Percentiles rank a stretch among this genome's conserved stretches.
Conservation (phyloP, 2,797 vertebrate genomes). For the Pseudomugil gertrudae region DNA sequence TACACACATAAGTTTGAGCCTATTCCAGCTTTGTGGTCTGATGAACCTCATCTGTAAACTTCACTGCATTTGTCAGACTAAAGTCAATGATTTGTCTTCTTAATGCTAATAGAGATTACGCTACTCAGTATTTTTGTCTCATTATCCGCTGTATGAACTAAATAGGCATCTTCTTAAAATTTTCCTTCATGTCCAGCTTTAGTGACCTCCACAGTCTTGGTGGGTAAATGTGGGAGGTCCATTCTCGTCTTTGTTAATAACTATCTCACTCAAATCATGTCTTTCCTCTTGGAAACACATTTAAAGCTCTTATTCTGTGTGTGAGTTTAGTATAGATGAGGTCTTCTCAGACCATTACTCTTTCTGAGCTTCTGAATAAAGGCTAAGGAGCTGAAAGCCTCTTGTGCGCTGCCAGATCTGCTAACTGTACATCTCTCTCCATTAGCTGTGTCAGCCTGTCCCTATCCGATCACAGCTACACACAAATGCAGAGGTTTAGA, state of each 20-base stretch:
- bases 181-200: constrained; percentile 18
- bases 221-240: constrained; percentile 38
- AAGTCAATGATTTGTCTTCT: constrained; percentile 13
- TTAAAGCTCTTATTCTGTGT: constrained; percentile 57
- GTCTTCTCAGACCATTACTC: constrained; percentile 59
- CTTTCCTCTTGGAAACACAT: constrained; percentile 58
- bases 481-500: constrained; percentile 16
- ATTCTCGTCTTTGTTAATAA: constrained; percentile 60
- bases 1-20: too few relatives aligned
- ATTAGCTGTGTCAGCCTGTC: constrained; percentile 73
- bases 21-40: neutral
- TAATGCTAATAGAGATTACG: constrained; percentile 23
- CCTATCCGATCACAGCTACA: constrained; percentile 57
- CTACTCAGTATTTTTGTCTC: neutral
- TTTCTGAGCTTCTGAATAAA: constrained; percentile 55
- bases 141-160: constrained; percentile 8
- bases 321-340: constrained; percentile 39
- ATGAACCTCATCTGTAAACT: neutral
- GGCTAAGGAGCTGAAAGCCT: constrained; percentile 74
- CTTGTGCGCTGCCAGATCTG: constrained; percentile 53
- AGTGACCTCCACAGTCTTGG: constrained; percentile 6
- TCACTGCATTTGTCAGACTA: too few relatives aligned
- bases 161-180: constrained; percentile 18
- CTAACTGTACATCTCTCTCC: constrained; percentile 69
- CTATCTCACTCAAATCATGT: constrained; percentile 47